phyloP scores from a whole-genome alignment of 2,888 invertebrate species.

The Chesias legatella region DNA sequence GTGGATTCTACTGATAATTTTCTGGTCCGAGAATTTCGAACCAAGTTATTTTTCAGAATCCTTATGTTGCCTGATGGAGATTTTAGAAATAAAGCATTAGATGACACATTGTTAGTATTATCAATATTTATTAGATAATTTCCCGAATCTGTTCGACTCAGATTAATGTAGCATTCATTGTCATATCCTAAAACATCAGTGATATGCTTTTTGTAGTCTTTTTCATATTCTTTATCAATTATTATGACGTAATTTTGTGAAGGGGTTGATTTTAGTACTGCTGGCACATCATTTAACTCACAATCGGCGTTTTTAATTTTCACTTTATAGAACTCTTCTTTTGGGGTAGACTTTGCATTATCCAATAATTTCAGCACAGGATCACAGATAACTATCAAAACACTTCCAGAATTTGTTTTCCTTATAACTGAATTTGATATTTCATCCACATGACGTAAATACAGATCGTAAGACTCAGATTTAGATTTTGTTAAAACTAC shows the following conservation, averaged over 20 bases:
- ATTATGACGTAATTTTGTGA: constrained; percentile 51
- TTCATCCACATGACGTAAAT: constrained; percentile 16
- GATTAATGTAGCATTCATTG: constrained; percentile 34
- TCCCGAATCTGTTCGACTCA: constrained; percentile 44
- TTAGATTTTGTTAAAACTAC: constrained; percentile 30
- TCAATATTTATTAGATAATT: constrained; percentile 42
- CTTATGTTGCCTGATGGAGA: constrained; percentile 49
- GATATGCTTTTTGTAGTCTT: constrained; percentile 35
- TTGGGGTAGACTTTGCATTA: neutral
- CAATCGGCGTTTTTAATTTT: constrained; percentile 33
- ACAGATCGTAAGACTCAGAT: constrained; percentile 31
- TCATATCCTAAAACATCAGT: constrained; percentile 32
- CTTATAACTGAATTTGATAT: constrained; percentile 36
- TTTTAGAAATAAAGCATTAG: constrained; percentile 46
- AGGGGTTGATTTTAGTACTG: constrained; percentile 42
- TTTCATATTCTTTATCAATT: constrained; percentile 62
- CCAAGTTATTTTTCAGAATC: constrained; percentile 30
- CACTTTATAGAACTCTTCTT: constrained; percentile 32
- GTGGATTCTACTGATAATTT: neutral
- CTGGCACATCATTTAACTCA: constrained; percentile 33
- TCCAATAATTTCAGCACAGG: constrained; percentile 17
- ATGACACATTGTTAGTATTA: constrained; percentile 16
- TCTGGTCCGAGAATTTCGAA: neutral
- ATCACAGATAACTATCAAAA: constrained; percentile 30
- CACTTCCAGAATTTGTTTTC: constrained; percentile 34